Conservation (phyloP, 2,888 invertebrate species). For the Tupiocoris notatus region DNA sequence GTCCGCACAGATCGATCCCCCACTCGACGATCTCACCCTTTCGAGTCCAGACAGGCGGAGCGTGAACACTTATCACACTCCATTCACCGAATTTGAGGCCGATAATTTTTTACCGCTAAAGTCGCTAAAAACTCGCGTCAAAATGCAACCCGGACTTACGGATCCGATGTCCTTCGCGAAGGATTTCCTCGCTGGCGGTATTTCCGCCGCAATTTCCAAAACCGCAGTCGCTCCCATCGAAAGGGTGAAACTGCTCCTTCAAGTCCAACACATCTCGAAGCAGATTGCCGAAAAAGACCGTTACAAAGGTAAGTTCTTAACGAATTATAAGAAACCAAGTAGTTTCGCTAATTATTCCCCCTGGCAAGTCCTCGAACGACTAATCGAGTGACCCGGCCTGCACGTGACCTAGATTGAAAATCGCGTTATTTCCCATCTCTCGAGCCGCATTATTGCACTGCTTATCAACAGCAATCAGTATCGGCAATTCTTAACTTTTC, state of each 20-base stretch:
- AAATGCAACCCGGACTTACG: slow-evolving; percentile 56
- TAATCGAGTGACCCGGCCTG: neutral
- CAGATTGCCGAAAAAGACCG: slow-evolving; percentile 80
- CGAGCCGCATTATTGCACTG: no score
- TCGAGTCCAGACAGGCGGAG: slow-evolving; percentile 44
- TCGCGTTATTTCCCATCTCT: neutral
- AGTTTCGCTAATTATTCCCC: no score
- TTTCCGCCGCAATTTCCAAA: slow-evolving; percentile 90
- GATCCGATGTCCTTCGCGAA: slow-evolving; percentile 85
- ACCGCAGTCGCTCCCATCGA: slow-evolving; percentile 94
- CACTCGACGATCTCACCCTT: slow-evolving; percentile 44
- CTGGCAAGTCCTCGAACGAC: neutral
- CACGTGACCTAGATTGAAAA: slow-evolving; percentile 31
- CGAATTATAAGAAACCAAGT: neutral
- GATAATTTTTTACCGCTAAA: no score
- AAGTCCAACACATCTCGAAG: slow-evolving; percentile 91
- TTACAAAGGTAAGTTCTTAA: slow-evolving; percentile 75
- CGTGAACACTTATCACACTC: slow-evolving; percentile 26
- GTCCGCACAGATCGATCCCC: slow-evolving; percentile 45
- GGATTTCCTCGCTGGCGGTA: slow-evolving; percentile 88
- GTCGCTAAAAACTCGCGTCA: slow-evolving; percentile 17
- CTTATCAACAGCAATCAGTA: neutral
- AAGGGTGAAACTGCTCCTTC: slow-evolving; percentile 88
- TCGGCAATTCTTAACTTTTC: no score
- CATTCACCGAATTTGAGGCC: neutral